phyloP scores from a whole-genome alignment of 2,888 invertebrate genomes.

The Lydus trimaculatus region DNA sequence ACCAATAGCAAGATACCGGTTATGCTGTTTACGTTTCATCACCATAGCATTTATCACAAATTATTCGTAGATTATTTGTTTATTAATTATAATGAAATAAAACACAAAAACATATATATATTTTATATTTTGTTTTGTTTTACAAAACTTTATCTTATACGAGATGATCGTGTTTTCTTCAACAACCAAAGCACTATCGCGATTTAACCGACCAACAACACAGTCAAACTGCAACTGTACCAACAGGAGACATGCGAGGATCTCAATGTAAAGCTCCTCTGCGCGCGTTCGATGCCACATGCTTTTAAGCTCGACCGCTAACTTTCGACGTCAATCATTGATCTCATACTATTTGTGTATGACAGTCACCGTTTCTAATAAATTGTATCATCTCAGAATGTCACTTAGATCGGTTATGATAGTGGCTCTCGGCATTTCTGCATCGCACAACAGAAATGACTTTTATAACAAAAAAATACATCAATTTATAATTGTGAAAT shows the following conservation, averaged over 20 bases:
- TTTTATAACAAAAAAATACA: background rate
- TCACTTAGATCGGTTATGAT: background rate
- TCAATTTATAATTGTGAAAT: background rate
- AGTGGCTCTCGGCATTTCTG: background rate
- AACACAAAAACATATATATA: constrained; percentile 25
- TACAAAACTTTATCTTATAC: background rate
- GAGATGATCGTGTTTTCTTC: background rate
- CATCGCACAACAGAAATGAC: background rate
- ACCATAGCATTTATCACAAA: constrained; percentile 32
- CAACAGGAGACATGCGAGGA: constrained; percentile 40
- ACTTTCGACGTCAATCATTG: constrained; percentile 54
- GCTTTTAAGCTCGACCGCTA: constrained; percentile 47
- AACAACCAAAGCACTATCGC: constrained; percentile 12
- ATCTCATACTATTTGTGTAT: constrained; percentile 53
- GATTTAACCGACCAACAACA: constrained; percentile 41
- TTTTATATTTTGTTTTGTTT: constrained; percentile 1
- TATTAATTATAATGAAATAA: background rate
- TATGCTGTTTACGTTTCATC: constrained; percentile 52
- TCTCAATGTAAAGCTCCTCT: constrained; percentile 40
- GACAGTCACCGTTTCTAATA: constrained; percentile 46
- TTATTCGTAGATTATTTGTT: constrained; percentile 9
- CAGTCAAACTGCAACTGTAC: constrained; percentile 55
- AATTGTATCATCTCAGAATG: constrained; percentile 21
- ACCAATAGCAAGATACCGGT: constrained; percentile 65
- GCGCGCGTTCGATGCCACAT: constrained; percentile 52